A percentile compares a stretch with the other conserved stretches of the same genome.
phyloP scores from a whole-genome alignment of 2,113 vertebrate genomes.

The Amia ocellicauda region DNA sequence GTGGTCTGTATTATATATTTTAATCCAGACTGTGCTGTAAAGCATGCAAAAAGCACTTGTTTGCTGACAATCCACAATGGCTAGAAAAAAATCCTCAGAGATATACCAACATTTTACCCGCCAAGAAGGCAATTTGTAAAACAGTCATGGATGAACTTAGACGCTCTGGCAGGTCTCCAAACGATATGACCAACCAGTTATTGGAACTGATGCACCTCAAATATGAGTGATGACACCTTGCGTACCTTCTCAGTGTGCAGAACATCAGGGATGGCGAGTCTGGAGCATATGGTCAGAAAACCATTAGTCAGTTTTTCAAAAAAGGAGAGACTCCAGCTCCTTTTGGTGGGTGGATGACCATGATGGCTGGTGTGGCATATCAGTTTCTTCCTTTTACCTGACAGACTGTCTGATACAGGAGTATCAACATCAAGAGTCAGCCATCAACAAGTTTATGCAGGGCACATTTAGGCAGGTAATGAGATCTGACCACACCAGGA shows the following conservation, averaged over 20 bases:
- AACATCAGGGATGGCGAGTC: conserved; percentile 22
- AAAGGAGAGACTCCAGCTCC: neutral
- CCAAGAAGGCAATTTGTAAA: conserved; percentile 27
- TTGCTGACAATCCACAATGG: conserved; percentile 29
- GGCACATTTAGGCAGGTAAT: no score
- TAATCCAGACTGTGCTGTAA: conserved; percentile 22
- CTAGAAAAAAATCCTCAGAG: conserved; percentile 17
- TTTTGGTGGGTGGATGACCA: conserved; percentile 20
- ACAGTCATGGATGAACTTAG: conserved; percentile 27
- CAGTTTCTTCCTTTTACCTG: conserved; percentile 18
- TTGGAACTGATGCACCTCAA: conserved; percentile 24
- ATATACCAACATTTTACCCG: conserved; percentile 23
- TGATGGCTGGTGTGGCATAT: conserved; percentile 26
- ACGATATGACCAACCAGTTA: conserved; percentile 30
- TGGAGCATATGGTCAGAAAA: conserved; percentile 26
- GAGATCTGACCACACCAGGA: no score
- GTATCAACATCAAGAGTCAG: conserved; percentile 7
- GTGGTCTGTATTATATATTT: conserved; percentile 20
- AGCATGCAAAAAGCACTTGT: conserved; percentile 4
- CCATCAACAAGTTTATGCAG: no score
- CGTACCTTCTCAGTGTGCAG: conserved; percentile 13
- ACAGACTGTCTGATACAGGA: conserved; percentile 22
- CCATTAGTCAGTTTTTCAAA: conserved; percentile 8
- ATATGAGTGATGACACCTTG: conserved; percentile 26
- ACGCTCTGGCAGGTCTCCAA: conserved; percentile 18